Conservation (phyloP, 2,888 invertebrate species). For the Acanthopleura granulata region DNA sequence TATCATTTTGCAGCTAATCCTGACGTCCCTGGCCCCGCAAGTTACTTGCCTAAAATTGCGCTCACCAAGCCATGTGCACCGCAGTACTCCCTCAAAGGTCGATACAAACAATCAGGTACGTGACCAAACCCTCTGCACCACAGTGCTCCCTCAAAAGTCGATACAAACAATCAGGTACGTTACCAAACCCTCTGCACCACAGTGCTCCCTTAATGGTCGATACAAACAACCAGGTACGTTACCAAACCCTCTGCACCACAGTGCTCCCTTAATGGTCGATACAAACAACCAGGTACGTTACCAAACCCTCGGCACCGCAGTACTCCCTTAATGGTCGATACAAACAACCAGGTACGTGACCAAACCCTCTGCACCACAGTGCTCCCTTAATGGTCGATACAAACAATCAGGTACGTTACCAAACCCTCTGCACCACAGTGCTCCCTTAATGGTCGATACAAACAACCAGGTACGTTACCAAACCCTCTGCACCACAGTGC, state of each 20-base stretch:
- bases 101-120: not conserved
- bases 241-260: conserved; percentile 26
- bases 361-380: conserved; percentile 25
- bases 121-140: conserved; percentile 25
- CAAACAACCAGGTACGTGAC: conserved; percentile 9
- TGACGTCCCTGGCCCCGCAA: conserved; percentile 24
- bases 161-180: not conserved
- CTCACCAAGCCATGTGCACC: conserved; percentile 25
- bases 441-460: too few species aligned
- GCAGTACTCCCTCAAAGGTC: conserved; percentile 26
- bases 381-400: conserved; percentile 22
- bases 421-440: too few species aligned
- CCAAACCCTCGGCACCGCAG: conserved; percentile 24
- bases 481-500: too few species aligned
- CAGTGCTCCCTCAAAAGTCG: conserved; percentile 24
- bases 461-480: too few species aligned
- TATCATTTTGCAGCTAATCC: not conserved
- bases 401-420: conserved; percentile 11
- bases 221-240: not conserved
- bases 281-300: conserved; percentile 3
- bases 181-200: conserved; percentile 24
- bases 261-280: conserved; percentile 24
- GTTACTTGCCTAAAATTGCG: conserved; percentile 29
- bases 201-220: conserved; percentile 24
- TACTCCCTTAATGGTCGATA: conserved; percentile 23